Evolutionary conservation across 2,797 vertebrate genomes (phyloP).

Genomic region (Neostethus bicornis): DNA sequence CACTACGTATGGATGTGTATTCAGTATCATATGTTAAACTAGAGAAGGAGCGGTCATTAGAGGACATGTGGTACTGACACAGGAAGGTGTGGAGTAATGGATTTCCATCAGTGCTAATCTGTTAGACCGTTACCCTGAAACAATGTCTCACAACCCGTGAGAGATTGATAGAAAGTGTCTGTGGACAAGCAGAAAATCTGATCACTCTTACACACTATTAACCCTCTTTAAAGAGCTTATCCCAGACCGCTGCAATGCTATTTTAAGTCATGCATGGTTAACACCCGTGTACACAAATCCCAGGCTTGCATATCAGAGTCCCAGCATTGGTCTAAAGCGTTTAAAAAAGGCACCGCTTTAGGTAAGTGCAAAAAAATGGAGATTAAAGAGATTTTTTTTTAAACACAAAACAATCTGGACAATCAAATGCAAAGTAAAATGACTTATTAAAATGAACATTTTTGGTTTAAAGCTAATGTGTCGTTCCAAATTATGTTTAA

Average conservation of each 20-base stretch:
- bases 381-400: background rate
- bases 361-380: background rate
- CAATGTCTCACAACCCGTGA: constrained; percentile 1
- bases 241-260: constrained; percentile 4
- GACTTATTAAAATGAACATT: background rate
- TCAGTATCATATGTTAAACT: constrained; percentile 6
- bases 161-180: constrained; percentile 9
- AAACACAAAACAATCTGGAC: background rate
- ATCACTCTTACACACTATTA: constrained; percentile 11
- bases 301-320: background rate
- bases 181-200: constrained; percentile 10
- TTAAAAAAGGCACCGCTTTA: background rate
- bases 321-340: background rate
- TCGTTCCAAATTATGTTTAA: background rate
- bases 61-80: constrained; percentile 4
- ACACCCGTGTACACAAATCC: background rate
- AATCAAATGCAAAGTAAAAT: too few species aligned
- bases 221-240: constrained; percentile 13
- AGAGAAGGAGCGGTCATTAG: constrained; percentile 17
- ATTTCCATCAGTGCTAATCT: constrained; percentile 7
- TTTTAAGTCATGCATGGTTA: constrained; percentile 3
- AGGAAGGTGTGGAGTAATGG: constrained; percentile 14
- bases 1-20: constrained; percentile 10
- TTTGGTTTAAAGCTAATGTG: too few species aligned
- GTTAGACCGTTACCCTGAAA: constrained; percentile 2